Evolutionary conservation across 2,113 vertebrate species (phyloP).

Genomic region (Stigmatopora nigra): DNA sequence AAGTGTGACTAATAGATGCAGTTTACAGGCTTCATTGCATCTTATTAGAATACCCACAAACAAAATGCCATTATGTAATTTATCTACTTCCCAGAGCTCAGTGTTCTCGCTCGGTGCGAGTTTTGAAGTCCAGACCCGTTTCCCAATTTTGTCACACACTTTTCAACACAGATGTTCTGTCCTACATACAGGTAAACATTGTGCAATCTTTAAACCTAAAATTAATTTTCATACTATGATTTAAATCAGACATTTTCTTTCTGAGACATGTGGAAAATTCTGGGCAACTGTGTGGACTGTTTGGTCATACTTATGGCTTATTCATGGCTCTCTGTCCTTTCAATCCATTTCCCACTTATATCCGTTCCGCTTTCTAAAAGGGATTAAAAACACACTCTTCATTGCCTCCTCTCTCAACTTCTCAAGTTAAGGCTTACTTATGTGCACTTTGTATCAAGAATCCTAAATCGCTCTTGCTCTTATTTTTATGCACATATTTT

Average conservation of each 20-base stretch:
- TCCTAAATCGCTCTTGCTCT: slow-evolving; percentile 43
- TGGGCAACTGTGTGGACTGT: slow-evolving; percentile 21
- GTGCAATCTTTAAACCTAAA: not conserved
- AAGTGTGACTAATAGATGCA: not conserved
- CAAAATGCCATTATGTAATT: slow-evolving; percentile 29
- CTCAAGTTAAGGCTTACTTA: slow-evolving; percentile 39
- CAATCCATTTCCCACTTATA: slow-evolving; percentile 33
- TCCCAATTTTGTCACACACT: slow-evolving; percentile 80
- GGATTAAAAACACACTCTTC: slow-evolving; percentile 55
- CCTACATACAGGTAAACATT: slow-evolving; percentile 77
- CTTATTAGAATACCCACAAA: slow-evolving; percentile 2
- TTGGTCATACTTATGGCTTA: slow-evolving; percentile 45
- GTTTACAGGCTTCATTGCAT: not conserved
- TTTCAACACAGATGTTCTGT: slow-evolving; percentile 78
- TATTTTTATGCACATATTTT: slow-evolving; percentile 26
- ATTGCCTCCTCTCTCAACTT: slow-evolving; percentile 59
- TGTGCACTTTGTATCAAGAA: slow-evolving; percentile 37
- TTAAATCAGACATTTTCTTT: slow-evolving; percentile 28
- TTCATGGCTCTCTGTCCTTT: slow-evolving; percentile 49
- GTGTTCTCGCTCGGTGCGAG: slow-evolving; percentile 68
- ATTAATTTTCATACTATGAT: not conserved
- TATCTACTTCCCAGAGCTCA: slow-evolving; percentile 73
- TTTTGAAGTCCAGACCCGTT: slow-evolving; percentile 70
- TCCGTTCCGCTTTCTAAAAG: slow-evolving; percentile 44
- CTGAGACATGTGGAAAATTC: slow-evolving; percentile 22